These are phyloP conservation scores for Odocoileus hemionus DNA, from an alignment of 2,113 vertebrate genomes.

Conservation along the genomic window DNA sequence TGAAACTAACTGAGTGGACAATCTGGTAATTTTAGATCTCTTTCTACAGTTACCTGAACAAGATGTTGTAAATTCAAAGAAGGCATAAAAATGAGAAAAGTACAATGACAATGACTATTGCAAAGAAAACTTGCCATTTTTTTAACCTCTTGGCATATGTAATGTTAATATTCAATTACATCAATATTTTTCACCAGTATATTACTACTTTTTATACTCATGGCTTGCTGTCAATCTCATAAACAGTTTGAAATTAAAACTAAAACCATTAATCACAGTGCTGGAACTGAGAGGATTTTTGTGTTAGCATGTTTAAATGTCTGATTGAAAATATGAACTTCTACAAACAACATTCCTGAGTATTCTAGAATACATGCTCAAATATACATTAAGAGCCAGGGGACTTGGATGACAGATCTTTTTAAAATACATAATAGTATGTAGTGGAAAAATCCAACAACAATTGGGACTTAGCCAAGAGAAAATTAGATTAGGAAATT, in stretches of 20 bases:
- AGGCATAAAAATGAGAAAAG: neutral
- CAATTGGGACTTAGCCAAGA: neutral
- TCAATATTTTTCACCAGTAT: neutral
- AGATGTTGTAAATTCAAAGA: neutral
- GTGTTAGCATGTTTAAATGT: neutral
- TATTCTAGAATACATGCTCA: neutral
- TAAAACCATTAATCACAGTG: neutral
- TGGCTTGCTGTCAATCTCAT: neutral
- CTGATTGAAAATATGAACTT: neutral
- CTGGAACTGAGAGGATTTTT: neutral
- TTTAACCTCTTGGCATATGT: neutral
- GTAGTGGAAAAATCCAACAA: neutral
- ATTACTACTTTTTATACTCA: neutral
- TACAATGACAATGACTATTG: neutral
- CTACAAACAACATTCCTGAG: neutral
- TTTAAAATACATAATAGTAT: conserved; percentile 8
- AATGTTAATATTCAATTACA: neutral
- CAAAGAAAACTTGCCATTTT: neutral
- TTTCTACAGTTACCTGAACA: neutral
- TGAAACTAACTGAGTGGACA: neutral
- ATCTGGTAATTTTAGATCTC: neutral
- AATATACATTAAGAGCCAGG: neutral
- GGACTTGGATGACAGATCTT: neutral
- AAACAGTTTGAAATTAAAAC: neutral
- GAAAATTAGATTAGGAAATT: conserved; percentile 52